These are phyloP conservation scores for Microctenopoma steveboyesi DNA, from an alignment of 2,797 vertebrate species.

Conservation along the genomic window DNA sequence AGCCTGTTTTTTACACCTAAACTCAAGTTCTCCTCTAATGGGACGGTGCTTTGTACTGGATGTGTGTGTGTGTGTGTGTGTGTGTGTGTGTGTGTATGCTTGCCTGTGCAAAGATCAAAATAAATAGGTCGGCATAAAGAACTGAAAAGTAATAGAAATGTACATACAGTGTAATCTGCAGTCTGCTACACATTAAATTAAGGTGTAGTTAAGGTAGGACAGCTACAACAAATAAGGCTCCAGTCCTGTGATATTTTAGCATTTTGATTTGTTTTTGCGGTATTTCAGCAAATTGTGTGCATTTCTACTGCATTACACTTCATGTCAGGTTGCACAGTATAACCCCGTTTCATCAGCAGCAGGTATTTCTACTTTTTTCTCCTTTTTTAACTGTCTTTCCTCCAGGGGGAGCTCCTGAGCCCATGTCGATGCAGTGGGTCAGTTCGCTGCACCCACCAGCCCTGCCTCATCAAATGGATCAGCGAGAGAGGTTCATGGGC, in stretches of 20 bases:
- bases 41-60: slow-evolving; percentile 21
- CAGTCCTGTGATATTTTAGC: not conserved
- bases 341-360: not conserved
- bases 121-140: slow-evolving; percentile 41
- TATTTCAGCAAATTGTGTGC: not conserved
- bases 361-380: not conserved
- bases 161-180: slow-evolving; percentile 31
- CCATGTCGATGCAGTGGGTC: slow-evolving; percentile 97
- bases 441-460: slow-evolving; percentile 94
- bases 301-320: not conserved
- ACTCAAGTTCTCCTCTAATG: slow-evolving; percentile 37
- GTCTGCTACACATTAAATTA: slow-evolving; percentile 22
- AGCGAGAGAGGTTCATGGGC: slow-evolving; percentile 98
- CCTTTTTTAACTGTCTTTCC: slow-evolving; percentile 32
- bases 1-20: slow-evolving; percentile 65
- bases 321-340: not conserved
- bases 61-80: slow-evolving; percentile 20
- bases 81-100: not conserved
- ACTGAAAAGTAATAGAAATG: slow-evolving; percentile 39
- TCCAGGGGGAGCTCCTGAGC: slow-evolving; percentile 96
- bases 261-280: not conserved
- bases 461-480: slow-evolving; percentile 99
- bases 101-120: slow-evolving; percentile 44
- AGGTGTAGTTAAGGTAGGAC: slow-evolving; percentile 16
- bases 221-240: slow-evolving; percentile 15